Base-by-base conservation (phyloP, 2,797 vertebrate genomes). In the Morus bassanus region DNA sequence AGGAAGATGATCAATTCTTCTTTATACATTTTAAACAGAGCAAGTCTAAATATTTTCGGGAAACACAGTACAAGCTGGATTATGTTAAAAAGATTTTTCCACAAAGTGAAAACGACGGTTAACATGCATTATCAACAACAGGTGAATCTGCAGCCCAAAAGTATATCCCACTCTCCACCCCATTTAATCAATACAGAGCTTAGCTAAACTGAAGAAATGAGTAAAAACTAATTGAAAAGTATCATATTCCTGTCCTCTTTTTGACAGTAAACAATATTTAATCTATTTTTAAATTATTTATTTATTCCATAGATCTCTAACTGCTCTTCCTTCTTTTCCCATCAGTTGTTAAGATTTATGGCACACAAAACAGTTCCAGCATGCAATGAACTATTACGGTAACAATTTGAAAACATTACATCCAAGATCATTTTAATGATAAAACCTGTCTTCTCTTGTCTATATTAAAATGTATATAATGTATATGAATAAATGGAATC, bases 401-500 rank as follows among this genome's bases (percentile, higher is more conserved):
- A 92, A 95, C 86, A 87, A 82, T 82, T 80, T 85, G 60, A 92
- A 97, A 94, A 95, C 25, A 37, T 91, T 80, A 83, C 79, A 89
- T 77, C 78, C 68, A 37, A 89, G 85, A 89, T 60, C 75, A 85
- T 87, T 77, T 69, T 94, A 87, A 91, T 67, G 46, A 67, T 89
- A 91, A 92, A 37, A 89, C 33, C 33, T 90, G 85, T 79, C 93
- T 85, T 89, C 72, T 67, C 84, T 77, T 89, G 45, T 91, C 68
- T 61, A 53, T 95, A 91, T 96, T 85, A 72, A 92, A 95, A 92
- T 57, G 39, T 43, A 83, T 74, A 45, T 79, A 91, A 94, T 31
- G 35, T 31, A 65, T 83, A 85, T 57, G 88, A 90, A 95, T 77
- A 96, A 96, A 95, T 94, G 78, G 53, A 95, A 91, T 60, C 91